Conservation (phyloP, 1,140 invertebrate genomes). For the Euura saliciscinereae region DNA sequence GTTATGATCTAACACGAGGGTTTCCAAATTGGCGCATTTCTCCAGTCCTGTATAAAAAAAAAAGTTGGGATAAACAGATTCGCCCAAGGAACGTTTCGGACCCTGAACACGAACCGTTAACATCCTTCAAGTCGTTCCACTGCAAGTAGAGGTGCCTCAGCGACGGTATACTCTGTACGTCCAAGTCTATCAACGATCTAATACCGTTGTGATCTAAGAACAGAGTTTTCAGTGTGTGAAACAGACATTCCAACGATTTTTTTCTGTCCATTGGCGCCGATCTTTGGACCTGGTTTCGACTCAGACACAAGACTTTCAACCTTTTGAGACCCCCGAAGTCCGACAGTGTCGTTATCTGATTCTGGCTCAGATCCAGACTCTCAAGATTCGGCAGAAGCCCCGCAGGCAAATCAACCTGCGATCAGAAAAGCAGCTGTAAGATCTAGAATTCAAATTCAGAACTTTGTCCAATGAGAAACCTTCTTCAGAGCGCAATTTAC, state of each 20-base stretch:
- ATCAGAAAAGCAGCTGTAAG: neutral
- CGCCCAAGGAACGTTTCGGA: too few species aligned
- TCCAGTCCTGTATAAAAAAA: slow-evolving; percentile 23
- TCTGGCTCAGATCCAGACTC: slow-evolving; percentile 36
- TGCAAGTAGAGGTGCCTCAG: slow-evolving; percentile 36
- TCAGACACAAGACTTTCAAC: slow-evolving; percentile 32
- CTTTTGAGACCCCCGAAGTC: slow-evolving; percentile 27
- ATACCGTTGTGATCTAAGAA: slow-evolving; percentile 35
- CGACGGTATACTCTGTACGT: slow-evolving; percentile 18
- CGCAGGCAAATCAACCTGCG: slow-evolving; percentile 26
- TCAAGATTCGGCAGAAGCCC: slow-evolving; percentile 31
- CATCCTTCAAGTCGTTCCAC: slow-evolving; percentile 26
- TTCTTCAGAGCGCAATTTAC: slow-evolving; percentile 29
- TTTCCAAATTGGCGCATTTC: slow-evolving; percentile 23
- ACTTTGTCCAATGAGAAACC: slow-evolving; percentile 17
- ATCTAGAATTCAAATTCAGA: neutral
- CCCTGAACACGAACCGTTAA: neutral
- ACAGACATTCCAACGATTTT: slow-evolving; percentile 5
- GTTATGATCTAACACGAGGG: slow-evolving; percentile 32
- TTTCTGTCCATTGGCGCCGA: slow-evolving; percentile 12
- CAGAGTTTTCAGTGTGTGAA: slow-evolving; percentile 30
- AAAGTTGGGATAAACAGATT: too few species aligned
- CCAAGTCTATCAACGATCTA: slow-evolving; percentile 22
- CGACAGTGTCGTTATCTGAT: slow-evolving; percentile 30
- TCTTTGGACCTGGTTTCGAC: slow-evolving; percentile 31